Conservation (phyloP, 1,140 invertebrate genomes). For the Cydia amplana region DNA sequence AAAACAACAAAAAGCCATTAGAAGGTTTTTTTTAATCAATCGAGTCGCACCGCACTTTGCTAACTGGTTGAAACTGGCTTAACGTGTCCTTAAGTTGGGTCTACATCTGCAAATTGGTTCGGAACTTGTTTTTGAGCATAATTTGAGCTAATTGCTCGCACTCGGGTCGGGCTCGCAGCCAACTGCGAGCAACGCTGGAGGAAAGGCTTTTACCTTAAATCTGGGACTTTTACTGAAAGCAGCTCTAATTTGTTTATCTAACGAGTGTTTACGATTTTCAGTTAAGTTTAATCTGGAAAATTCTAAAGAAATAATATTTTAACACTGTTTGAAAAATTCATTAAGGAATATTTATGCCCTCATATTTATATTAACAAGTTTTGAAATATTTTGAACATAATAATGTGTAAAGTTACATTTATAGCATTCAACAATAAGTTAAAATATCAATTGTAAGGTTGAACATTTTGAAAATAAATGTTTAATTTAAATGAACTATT, state of each 20-base stretch:
- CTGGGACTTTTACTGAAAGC: constrained; percentile 32
- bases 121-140: constrained; percentile 74
- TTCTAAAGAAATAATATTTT: neutral
- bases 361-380: too few relatives aligned
- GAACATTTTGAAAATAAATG: too few relatives aligned
- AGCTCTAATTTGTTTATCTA: constrained; percentile 28
- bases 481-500: too few relatives aligned
- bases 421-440: too few relatives aligned
- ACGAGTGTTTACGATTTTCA: constrained; percentile 7
- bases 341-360: too few relatives aligned
- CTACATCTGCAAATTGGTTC: constrained; percentile 73
- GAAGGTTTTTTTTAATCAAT: constrained; percentile 36
- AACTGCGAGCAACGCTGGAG: constrained; percentile 54
- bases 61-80: constrained; percentile 43
- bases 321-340: neutral
- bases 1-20: constrained; percentile 28
- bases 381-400: too few relatives aligned
- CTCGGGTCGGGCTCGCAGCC: constrained; percentile 62
- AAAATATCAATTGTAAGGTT: too few relatives aligned
- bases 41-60: constrained; percentile 39
- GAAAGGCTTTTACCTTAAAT: constrained; percentile 52
- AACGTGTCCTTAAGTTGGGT: constrained; percentile 57
- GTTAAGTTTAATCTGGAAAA: neutral
- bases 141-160: constrained; percentile 74
- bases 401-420: too few relatives aligned